Evolutionary conservation across 2,113 vertebrate species (phyloP).

Genomic region (Dipodomys spectabilis): DNA sequence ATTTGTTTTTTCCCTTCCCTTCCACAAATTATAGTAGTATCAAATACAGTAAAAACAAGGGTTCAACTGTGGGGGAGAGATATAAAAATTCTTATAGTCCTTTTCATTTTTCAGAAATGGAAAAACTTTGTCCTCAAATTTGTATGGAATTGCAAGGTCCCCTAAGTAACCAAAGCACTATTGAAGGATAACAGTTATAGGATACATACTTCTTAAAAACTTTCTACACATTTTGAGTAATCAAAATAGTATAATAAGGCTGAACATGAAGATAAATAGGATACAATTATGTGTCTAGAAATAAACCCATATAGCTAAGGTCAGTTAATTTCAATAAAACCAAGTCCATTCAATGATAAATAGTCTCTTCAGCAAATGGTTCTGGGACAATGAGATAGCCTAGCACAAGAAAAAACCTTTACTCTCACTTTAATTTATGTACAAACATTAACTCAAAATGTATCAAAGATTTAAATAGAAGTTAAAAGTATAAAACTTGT

Average conservation of each 20-base stretch:
- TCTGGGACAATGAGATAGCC: neutral
- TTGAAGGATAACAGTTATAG: neutral
- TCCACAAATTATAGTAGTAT: too few species aligned
- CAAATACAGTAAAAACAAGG: too few species aligned
- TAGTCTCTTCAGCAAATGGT: neutral
- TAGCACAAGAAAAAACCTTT: neutral
- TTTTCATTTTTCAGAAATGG: neutral
- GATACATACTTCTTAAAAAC: neutral
- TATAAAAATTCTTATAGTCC: neutral
- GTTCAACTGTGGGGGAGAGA: too few species aligned
- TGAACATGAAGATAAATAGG: neutral
- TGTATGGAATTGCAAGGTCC: neutral
- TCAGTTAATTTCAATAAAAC: neutral
- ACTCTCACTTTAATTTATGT: neutral
- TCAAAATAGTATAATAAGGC: neutral
- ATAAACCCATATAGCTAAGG: neutral
- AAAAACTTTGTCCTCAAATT: neutral
- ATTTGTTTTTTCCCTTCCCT: too few species aligned
- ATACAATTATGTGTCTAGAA: slow-evolving; percentile 21
- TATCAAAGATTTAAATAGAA: neutral
- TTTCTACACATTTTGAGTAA: neutral
- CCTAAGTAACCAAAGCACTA: slow-evolving; percentile 1
- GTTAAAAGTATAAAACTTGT: neutral
- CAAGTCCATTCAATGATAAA: neutral
- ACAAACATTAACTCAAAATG: slow-evolving; percentile 25